These are phyloP conservation scores for Macaca fascicularis DNA, from an alignment of 2,113 vertebrate species.

Conservation along the genomic window T2T-MFA8v1.1 NC_088384.1:4341501-4342000, in stretches of 20 bases:
- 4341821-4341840: not conserved
- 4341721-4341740: too few relatives aligned
- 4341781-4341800: too few relatives aligned
- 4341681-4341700: not conserved
- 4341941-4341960: too few relatives aligned
- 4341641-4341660: not conserved
- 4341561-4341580: not conserved
- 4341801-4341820: not conserved
- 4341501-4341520: not conserved
- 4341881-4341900: not conserved
- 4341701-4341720: not conserved
- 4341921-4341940: not conserved
- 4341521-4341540: too few relatives aligned
- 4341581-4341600: not conserved
- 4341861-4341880: not conserved
- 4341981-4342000: not conserved
- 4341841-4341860: not conserved
- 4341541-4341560: not conserved
- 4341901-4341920: not conserved
- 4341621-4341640: not conserved
- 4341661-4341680: not conserved
- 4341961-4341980: accelerated
- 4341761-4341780: not conserved
- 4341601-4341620: not conserved
- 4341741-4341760: not conserved